Base-by-base conservation (phyloP, 2,113 vertebrate species). In the Oryzias curvinotus region DNA sequence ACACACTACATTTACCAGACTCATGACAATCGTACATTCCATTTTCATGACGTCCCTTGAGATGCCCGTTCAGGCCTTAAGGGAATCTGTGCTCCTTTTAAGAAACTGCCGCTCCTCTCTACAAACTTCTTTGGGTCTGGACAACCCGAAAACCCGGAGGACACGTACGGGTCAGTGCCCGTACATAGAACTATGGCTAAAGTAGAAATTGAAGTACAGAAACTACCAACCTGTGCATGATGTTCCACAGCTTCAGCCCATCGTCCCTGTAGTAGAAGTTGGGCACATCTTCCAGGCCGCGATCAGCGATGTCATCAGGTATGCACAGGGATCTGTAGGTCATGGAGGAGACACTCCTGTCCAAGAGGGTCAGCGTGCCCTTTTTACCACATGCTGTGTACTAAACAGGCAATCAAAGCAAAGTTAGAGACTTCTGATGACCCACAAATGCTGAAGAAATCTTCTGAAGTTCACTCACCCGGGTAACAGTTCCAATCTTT, bases 231-330 rank as follows among this genome's bases (percentile, higher is more conserved):
- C 82, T 91, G 52, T 87, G 55, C 25, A 93, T 92, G 66, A 92
- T 90, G 0, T 76, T 64, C 93, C 94, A 94, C 47, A 94, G 88
- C 57, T 21, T 83, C 66, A 93, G 69, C 30, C 92, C 92, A 7
- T 95, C 92, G 12, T 94, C 92, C n/a, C 91, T 86, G 86, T 94
- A 93, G 71, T 90, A 78, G 82, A 87, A 93, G 73, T 91, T 88
- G n/a, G n/a, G n/a, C n/a, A n/a, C n/a, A n/a, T n/a, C n/a, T n/a
- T n/a, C n/a, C n/a, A n/a, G n/a, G n/a, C n/a, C n/a, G n/a, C n/a
- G n/a, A n/a, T n/a, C n/a, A n/a, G n/a, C n/a, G 1, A 94, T 85
- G 53, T 92, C 85, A 0, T 93, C 93, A 5, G 87, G 91, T n/a
- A 94, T 78, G 75, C 93, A 94, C 76, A 93, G 88, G 55, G 89